Evolutionary conservation across 2,797 vertebrate species (phyloP).

Genomic region (Poliocrania exsul): DNA sequence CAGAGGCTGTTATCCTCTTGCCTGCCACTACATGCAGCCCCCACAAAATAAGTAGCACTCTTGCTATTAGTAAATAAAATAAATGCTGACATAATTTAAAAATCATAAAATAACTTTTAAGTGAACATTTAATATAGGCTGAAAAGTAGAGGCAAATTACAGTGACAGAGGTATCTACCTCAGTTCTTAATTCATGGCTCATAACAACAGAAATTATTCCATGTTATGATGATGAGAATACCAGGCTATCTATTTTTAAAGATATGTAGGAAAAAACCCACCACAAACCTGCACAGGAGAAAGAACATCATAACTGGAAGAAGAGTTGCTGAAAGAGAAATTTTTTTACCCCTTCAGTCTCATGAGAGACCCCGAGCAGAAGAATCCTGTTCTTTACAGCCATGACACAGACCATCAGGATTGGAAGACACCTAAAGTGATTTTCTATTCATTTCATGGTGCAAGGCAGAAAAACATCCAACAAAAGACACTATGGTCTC

Average conservation of each 20-base stretch:
- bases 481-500: accelerated
- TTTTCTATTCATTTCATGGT: background rate
- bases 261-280: background rate
- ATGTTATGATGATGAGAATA: background rate
- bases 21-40: background rate
- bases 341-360: background rate
- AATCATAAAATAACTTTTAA: constrained; percentile 24
- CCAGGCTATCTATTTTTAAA: background rate
- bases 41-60: background rate
- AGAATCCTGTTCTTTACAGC: background rate
- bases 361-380: background rate
- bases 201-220: background rate
- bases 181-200: background rate
- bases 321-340: background rate
- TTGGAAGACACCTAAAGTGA: background rate
- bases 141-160: background rate
- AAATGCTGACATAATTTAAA: constrained; percentile 24
- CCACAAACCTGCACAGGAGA: background rate
- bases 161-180: background rate
- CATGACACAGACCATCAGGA: background rate
- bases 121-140: background rate
- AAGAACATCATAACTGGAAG: background rate
- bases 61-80: constrained; percentile 53
- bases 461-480: background rate
- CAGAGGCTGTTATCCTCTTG: constrained; percentile 13